Percentiles rank a stretch among this genome's conserved stretches.
Conservation (phyloP, 37 sponge, comb jelly and placozoan genomes). For the Ianthella basta region DNA sequence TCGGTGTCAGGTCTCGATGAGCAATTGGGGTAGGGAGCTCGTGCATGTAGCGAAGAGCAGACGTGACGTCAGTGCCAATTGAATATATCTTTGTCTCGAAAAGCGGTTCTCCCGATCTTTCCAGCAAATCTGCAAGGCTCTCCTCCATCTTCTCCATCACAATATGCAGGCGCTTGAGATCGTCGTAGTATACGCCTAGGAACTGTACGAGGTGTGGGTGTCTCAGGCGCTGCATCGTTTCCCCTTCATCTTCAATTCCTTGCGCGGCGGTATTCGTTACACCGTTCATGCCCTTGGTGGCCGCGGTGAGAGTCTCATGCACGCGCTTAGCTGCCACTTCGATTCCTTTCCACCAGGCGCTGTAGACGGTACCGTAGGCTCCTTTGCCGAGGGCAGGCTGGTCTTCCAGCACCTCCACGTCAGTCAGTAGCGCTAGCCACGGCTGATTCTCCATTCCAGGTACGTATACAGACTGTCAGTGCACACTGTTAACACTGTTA, state of each 20-base stretch:
- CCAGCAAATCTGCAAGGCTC: background rate
- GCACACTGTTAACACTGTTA: too few relatives aligned
- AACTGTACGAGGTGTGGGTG: constrained; percentile 25
- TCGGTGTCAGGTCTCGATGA: constrained; percentile 16
- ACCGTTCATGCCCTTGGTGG: background rate
- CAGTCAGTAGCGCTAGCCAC: background rate
- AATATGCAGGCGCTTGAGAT: background rate
- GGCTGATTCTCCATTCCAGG: too few relatives aligned
- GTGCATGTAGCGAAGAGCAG: constrained; percentile 12
- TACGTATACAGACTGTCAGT: too few relatives aligned
- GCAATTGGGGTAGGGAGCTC: background rate
- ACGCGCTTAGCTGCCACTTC: constrained; percentile 13
- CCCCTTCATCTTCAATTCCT: background rate
- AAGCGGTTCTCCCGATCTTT: background rate
- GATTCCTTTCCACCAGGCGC: constrained; percentile 16
- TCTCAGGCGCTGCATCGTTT: background rate
- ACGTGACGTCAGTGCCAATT: background rate
- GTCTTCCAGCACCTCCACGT: background rate
- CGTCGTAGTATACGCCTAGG: constrained; percentile 10
- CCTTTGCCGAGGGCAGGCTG: constrained; percentile 13
- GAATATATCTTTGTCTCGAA: background rate
- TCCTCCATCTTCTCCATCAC: constrained; percentile 3
- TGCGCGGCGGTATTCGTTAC: background rate
- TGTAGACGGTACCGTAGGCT: constrained; percentile 7
- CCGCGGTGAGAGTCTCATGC: background rate